A percentile compares a stretch with the other conserved stretches of the same genome.
phyloP scores from a whole-genome alignment of 2,113 vertebrate genomes.

The Australoheros scitulus region DNA sequence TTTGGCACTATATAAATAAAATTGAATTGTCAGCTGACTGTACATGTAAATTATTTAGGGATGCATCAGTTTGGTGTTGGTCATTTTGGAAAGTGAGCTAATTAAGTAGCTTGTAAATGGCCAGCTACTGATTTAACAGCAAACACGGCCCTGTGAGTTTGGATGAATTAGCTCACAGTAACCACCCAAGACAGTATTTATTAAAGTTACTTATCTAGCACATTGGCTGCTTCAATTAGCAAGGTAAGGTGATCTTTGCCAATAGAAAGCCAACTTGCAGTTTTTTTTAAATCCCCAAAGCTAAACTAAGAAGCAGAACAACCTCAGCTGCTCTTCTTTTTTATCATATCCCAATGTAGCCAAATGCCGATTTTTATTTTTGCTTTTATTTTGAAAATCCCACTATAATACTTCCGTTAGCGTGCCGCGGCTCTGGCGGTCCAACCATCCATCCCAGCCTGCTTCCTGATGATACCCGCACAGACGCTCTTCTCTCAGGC shows the following conservation, averaged over 20 bases:
- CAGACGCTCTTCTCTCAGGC: neutral
- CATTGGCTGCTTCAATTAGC: too few relatives aligned
- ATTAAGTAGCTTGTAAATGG: neutral
- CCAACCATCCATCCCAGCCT: constrained; percentile 7
- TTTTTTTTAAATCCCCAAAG: too few relatives aligned
- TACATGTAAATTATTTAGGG: neutral
- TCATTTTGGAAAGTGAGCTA: neutral
- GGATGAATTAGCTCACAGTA: neutral
- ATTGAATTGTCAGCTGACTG: too few relatives aligned
- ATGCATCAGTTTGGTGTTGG: neutral
- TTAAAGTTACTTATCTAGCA: neutral
- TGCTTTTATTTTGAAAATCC: constrained; percentile 17
- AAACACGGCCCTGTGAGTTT: neutral
- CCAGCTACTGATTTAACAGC: neutral
- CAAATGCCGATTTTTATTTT: neutral
- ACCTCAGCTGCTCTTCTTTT: neutral
- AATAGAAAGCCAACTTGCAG: too few relatives aligned
- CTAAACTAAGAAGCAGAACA: neutral
- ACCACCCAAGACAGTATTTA: neutral
- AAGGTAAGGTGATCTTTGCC: too few relatives aligned
- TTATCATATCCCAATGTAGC: neutral
- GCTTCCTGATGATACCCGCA: constrained; percentile 3
- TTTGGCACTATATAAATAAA: too few relatives aligned
- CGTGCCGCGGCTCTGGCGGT: neutral
- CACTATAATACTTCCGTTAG: neutral